A percentile compares a stretch with the other conserved stretches of the same genome.
Evolutionary conservation across 2,888 invertebrate genomes (phyloP).

Genomic region (Subacronicta megacephala): DNA sequence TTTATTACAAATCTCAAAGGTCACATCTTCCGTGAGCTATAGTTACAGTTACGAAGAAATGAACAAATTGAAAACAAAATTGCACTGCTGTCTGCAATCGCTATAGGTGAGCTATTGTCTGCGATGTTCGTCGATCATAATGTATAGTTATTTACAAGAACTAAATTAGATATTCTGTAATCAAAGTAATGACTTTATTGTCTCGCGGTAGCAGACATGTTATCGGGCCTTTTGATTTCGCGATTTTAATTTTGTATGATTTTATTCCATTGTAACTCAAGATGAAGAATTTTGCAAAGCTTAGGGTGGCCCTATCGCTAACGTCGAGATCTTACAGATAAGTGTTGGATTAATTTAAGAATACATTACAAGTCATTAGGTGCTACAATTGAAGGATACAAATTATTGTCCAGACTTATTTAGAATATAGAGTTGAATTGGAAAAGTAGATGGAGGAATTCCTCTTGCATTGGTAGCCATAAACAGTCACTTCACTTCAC

Average conservation of each 20-base stretch:
- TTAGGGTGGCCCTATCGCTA: no score
- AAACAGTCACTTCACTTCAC: slow-evolving; percentile 43
- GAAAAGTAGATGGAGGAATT: slow-evolving; percentile 26
- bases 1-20: slow-evolving; percentile 64
- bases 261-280: neutral
- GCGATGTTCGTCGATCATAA: slow-evolving; percentile 30
- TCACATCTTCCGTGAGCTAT: slow-evolving; percentile 47
- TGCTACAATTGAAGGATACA: slow-evolving; percentile 7
- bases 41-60: slow-evolving; percentile 51
- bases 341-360: neutral
- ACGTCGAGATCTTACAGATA: neutral
- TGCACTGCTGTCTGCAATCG: slow-evolving; percentile 30
- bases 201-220: slow-evolving; percentile 1
- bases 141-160: slow-evolving; percentile 38
- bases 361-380: neutral
- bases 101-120: slow-evolving; percentile 43
- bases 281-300: no score
- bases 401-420: slow-evolving; percentile 38
- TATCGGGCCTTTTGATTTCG: slow-evolving; percentile 1
- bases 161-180: slow-evolving; percentile 19
- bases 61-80: slow-evolving; percentile 49
- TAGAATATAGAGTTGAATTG: no score
- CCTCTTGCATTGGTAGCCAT: slow-evolving; percentile 28
- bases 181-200: slow-evolving; percentile 33
- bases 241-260: neutral